phyloP scores from a whole-genome alignment of 37 sponge, comb jelly and placozoan species.

The Chondrosia reniformis region DNA sequence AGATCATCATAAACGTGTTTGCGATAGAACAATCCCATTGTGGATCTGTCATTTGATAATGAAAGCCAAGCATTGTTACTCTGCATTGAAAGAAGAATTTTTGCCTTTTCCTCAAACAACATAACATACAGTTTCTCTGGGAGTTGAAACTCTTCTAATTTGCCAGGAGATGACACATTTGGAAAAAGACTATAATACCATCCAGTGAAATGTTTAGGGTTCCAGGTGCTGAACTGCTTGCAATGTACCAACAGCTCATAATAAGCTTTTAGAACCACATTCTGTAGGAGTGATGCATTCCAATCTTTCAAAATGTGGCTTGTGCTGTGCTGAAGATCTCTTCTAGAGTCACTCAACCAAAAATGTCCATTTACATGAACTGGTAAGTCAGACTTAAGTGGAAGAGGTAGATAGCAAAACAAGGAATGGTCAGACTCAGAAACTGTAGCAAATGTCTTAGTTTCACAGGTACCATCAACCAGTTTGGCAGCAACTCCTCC shows the following conservation, averaged over 20 bases:
- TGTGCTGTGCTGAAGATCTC: constrained; percentile 26
- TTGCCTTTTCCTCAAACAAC: background rate
- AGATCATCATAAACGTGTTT: background rate
- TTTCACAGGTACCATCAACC: background rate
- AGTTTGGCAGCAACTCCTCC: constrained; percentile 54
- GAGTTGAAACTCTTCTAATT: background rate
- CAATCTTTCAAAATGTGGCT: constrained; percentile 20
- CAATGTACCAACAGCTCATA: constrained; percentile 32
- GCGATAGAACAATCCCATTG: constrained; percentile 1
- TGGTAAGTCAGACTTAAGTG: constrained; percentile 36
- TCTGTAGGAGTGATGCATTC: constrained; percentile 24
- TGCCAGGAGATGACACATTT: background rate
- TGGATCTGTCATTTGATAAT: background rate
- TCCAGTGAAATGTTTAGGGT: background rate
- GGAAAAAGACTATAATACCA: constrained; percentile 60
- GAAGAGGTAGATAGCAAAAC: constrained; percentile 67
- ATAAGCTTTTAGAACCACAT: constrained; percentile 43
- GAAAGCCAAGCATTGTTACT: background rate
- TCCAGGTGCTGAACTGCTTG: background rate
- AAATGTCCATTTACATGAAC: constrained; percentile 80
- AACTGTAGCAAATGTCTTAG: background rate
- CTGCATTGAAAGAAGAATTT: background rate
- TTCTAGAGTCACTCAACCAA: constrained; percentile 55
- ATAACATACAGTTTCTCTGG: background rate
- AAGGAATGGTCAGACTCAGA: no score